These are phyloP conservation scores for Apamea crenata DNA, from an alignment of 2,888 invertebrate genomes.

Conservation along the genomic window DNA sequence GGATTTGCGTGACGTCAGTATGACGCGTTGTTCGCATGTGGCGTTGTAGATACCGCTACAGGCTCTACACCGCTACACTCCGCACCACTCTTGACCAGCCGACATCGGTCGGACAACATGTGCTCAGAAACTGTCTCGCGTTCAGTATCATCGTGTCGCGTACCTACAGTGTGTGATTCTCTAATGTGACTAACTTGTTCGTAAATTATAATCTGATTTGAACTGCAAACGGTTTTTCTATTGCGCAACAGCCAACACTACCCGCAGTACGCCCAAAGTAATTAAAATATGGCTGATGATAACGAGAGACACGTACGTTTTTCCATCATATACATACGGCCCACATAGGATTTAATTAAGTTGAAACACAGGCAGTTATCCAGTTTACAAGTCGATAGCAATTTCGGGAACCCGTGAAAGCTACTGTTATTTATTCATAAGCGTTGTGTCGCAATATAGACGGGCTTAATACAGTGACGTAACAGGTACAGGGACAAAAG, in stretches of 20 bases:
- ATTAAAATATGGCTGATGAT: not conserved
- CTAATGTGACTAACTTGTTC: too few species aligned
- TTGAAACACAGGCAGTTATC: conserved; percentile 33
- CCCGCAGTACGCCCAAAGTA: not conserved
- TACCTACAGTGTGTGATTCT: too few species aligned
- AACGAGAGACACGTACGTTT: not conserved
- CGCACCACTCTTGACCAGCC: not conserved
- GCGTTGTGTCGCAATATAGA: conserved; percentile 2
- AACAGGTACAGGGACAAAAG: conserved; percentile 26
- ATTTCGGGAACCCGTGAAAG: conserved; percentile 46
- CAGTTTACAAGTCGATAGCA: conserved; percentile 49
- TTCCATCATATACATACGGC: not conserved
- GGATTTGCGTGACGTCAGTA: too few species aligned
- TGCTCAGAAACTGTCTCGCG: too few species aligned
- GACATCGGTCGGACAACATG: not conserved
- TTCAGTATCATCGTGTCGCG: too few species aligned
- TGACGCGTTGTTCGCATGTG: too few species aligned
- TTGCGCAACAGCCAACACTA: not conserved
- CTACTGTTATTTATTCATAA: conserved; percentile 56
- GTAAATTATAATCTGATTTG: too few species aligned
- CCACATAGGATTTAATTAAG: conserved; percentile 49
- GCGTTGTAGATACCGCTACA: too few species aligned
- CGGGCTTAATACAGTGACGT: conserved; percentile 5
- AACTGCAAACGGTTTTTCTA: not conserved
- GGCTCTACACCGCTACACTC: not conserved